Evolutionary conservation across 2,113 vertebrate species (phyloP), one percentile per base, ranked within the genome.

Genomic region (Oryzias curvinotus): DNA sequence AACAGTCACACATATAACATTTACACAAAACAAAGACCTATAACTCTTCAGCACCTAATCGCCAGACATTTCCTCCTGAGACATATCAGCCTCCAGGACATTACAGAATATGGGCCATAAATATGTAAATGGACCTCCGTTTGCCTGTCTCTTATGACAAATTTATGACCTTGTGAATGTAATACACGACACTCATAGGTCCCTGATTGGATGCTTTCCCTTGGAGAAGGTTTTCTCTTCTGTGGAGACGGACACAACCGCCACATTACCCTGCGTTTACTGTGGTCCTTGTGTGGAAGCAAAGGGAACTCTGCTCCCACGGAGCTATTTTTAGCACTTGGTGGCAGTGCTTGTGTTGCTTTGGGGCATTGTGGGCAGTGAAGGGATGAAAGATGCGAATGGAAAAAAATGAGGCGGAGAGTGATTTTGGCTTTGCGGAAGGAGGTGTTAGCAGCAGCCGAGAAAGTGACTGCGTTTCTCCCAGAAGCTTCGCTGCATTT

Each of bases 281-380:
- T 52, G 55, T 45, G 52, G 59, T 45, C 58, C 49, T 66, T 59
- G 55, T 71, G 72, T 54, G 67, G 19, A 76, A 62, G 68, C 16
- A 52, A 63, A 78, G 70, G 81, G 60, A 77, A 68, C 58, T 74
- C 62, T 68, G 75, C 75, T 78, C 63, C 65, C 60, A 44, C 44
- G 21, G 59, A 73, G 74, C 77, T 88, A 87, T 89, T 84, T 89
- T 68, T 83, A 84, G 64, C 50, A 63, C 65, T 62, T 4, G 0
- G 30, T 50, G 52, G 47, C 49, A 48, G 49, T 0, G 16, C 21
- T 36, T 41, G 19, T 30, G 42, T 55, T 54, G 59, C 78, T 62
- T 43, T 1, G 50, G 78, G 36, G 71, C 54, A 1, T 18, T 21
- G 51, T 21, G 68, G 65, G 59, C 41, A 68, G 28, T 0, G 41